Percentiles rank a stretch among this genome's conserved stretches.
Conservation (phyloP, 2,888 invertebrate genomes). For the Polydrusus pterygomalis region DNA sequence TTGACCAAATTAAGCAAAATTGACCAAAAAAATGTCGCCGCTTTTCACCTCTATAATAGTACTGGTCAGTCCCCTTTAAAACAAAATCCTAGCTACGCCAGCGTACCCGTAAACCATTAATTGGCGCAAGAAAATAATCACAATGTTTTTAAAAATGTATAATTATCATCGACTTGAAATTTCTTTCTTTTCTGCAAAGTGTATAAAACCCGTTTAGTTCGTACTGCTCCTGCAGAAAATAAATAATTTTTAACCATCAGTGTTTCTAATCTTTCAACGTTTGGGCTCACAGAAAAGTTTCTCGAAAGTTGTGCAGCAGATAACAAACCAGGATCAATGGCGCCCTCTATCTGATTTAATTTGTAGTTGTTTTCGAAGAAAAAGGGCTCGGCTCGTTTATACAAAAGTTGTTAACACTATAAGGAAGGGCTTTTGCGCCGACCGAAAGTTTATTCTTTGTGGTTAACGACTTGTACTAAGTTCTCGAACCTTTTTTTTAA, state of each 20-base stretch:
- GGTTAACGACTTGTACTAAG: neutral
- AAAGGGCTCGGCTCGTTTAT: slow-evolving; percentile 19
- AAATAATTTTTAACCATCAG: slow-evolving; percentile 35
- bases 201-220: neutral
- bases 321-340: slow-evolving; percentile 48
- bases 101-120: too few species aligned
- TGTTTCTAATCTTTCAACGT: slow-evolving; percentile 29
- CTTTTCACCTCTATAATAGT: too few species aligned
- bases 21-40: too few species aligned
- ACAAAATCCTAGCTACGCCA: too few species aligned
- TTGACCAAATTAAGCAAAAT: too few species aligned
- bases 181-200: neutral
- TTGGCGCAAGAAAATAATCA: too few species aligned
- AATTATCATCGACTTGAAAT: too few species aligned
- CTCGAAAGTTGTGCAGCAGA: slow-evolving; percentile 42
- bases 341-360: slow-evolving; percentile 52
- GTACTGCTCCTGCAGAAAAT: slow-evolving; percentile 15
- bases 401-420: slow-evolving; percentile 20
- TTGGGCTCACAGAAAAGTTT: slow-evolving; percentile 34
- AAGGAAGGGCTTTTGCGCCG: slow-evolving; percentile 6
- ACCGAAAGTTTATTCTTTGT: neutral
- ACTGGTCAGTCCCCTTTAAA: too few species aligned
- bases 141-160: too few species aligned
- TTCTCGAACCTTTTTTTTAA: neutral
- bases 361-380: slow-evolving; percentile 45